Base-by-base conservation (phyloP, 1,140 invertebrate genomes). In the Wasmannia auropunctata region DNA sequence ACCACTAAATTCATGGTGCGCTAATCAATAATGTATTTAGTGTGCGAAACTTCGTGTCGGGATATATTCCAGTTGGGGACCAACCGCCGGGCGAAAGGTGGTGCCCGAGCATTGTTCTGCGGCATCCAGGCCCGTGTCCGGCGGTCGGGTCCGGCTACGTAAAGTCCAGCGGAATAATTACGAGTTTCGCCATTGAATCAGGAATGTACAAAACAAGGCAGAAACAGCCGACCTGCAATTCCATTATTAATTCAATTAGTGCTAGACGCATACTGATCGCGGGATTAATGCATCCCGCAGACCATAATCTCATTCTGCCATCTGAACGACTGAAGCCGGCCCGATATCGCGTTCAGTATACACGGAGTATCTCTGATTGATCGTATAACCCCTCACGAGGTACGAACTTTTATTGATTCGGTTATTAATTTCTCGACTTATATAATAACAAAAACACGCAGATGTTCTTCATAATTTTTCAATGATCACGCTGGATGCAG, bases 11-110 rank as follows among this genome's bases (percentile, higher is more conserved):
- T 89, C 87, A 60, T 67, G 46, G 37, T 16, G 31, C 69, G 70
- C 77, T 89, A 86, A 89, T 89, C 88, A 89, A 90, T 90, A 86
- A 86, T 88, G 85, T 86, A 89, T 86, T 69, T 83, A 40, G 49
- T 40, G 69, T 83, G 54, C 69, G 63, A 43, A 88, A 89, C 83
- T 89, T 77, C 51, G 85, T 58, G 65, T 87, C 51, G 60, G 87
- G 28, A 34, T 49, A 79, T 91, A 89, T 74, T 89, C 80, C 37
- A 69, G 46, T 67, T 43, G 67, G 75, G 51, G 63, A 34, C 56
- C 51, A n/a, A 49, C 37, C 37, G 28, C 43, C 40, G 34, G 25
- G 49, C 11, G 34, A 65, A 67, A 46, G 60, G 43, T 46, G 54
- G 83, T 58, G 31, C 5, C 51, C 19, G 67, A 19, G 19, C 79